These are phyloP conservation scores for Lycaena phlaeas DNA, from an alignment of 2,888 invertebrate species.

Conservation along the genomic window DNA sequence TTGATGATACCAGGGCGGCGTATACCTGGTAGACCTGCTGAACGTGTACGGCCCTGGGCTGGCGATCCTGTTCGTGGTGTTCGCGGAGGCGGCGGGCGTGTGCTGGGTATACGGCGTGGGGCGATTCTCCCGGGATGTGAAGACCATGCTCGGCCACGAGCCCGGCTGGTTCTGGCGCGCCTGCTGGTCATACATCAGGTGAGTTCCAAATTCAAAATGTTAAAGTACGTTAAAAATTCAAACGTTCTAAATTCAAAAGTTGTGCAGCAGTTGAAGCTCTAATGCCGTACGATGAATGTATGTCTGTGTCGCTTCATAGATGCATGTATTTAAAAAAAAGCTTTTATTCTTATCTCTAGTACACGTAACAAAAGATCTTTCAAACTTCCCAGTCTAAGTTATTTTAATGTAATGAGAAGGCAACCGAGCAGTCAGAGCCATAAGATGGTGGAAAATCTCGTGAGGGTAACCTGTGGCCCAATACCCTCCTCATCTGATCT, in stretches of 20 bases:
- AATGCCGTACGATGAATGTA: no score
- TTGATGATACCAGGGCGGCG: constrained; percentile 80
- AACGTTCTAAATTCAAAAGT: background rate
- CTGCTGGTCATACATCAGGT: constrained; percentile 87
- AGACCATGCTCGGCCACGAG: constrained; percentile 85
- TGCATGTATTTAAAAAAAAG: no score
- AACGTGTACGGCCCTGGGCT: constrained; percentile 91
- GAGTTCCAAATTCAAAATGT: background rate
- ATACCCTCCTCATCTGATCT: no score
- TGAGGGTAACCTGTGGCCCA: no score
- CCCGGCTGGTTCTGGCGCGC: constrained; percentile 87
- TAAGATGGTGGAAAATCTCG: no score
- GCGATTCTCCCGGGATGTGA: constrained; percentile 84
- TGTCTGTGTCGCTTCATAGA: no score
- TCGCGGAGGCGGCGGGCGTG: constrained; percentile 91
- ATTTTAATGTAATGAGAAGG: no score
- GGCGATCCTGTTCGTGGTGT: constrained; percentile 91
- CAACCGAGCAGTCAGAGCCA: no score
- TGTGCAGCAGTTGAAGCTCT: background rate
- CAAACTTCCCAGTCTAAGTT: no score
- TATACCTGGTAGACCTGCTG: constrained; percentile 87
- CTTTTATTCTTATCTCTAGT: no score
- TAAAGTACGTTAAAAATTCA: no score
- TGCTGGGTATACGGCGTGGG: constrained; percentile 93
- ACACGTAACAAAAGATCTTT: no score